Conservation (phyloP, 2,888 invertebrate genomes). For the Anagyrus pseudococci region DNA sequence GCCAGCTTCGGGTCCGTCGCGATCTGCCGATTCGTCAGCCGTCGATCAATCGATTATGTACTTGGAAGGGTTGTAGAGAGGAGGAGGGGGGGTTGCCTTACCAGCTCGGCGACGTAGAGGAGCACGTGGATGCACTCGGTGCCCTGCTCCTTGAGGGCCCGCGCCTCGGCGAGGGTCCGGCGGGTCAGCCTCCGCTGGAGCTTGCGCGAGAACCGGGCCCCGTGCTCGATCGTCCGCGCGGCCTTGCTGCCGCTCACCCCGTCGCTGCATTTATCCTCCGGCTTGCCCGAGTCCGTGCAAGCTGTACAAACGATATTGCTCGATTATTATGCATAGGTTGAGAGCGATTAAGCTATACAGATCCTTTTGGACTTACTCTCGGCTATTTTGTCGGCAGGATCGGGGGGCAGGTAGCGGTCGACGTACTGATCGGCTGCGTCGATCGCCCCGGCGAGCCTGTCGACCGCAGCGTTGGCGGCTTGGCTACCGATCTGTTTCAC, state of each 20-base stretch:
- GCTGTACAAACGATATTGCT: not conserved
- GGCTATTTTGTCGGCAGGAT: constrained; percentile 67
- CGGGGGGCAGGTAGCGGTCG: constrained; percentile 79
- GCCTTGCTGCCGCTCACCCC: constrained; percentile 64
- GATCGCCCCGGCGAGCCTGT: constrained; percentile 77
- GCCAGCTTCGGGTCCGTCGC: constrained; percentile 80
- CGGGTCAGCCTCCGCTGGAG: constrained; percentile 78
- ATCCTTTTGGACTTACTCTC: constrained; percentile 68
- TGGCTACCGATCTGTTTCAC: constrained; percentile 82
- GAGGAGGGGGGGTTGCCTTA: too few species aligned
- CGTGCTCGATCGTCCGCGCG: constrained; percentile 79
- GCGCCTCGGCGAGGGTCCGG: constrained; percentile 80
- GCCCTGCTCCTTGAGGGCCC: constrained; percentile 80
- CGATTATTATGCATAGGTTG: not conserved
- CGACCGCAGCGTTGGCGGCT: constrained; percentile 76
- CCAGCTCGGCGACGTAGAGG: constrained; percentile 79
- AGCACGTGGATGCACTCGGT: constrained; percentile 78
- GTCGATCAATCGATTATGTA: too few species aligned
- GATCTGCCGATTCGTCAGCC: constrained; percentile 71
- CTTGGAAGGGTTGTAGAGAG: too few species aligned
- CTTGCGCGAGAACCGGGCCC: constrained; percentile 78
- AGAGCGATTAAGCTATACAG: not conserved
- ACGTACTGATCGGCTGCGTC: constrained; percentile 82
- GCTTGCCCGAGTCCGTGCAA: constrained; percentile 33
- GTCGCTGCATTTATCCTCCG: constrained; percentile 46